These are phyloP conservation scores for Macaria notata DNA, from an alignment of 2,888 invertebrate genomes.

Conservation along the genomic window DNA sequence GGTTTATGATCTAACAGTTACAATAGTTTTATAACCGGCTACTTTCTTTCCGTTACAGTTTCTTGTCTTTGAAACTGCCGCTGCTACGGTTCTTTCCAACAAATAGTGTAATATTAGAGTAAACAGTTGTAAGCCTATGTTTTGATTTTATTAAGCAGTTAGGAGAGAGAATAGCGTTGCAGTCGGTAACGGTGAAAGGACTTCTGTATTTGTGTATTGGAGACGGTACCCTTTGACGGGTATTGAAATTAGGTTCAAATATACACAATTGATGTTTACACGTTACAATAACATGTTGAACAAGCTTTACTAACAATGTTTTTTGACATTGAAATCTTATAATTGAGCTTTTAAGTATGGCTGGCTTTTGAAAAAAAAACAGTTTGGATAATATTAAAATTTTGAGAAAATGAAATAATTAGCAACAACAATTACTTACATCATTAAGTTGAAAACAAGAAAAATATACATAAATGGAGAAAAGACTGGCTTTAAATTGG, in stretches of 20 bases:
- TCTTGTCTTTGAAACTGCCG: conserved; percentile 25
- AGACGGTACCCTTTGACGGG: not conserved
- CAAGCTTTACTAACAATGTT: no score
- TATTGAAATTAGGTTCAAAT: not conserved
- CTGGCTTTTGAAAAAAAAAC: no score
- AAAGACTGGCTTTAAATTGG: no score
- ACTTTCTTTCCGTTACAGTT: conserved; percentile 42
- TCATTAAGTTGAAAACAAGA: no score
- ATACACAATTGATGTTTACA: no score
- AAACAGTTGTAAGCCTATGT: conserved; percentile 11
- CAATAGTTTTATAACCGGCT: conserved; percentile 42
- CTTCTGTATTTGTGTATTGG: conserved; percentile 5
- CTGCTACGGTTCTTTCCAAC: conserved; percentile 13
- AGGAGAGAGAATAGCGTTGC: not conserved
- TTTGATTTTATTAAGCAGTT: conserved; percentile 24
- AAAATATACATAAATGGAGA: no score
- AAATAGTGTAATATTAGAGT: not conserved
- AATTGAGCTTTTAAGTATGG: no score
- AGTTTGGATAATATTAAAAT: no score
- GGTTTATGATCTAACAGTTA: conserved; percentile 38
- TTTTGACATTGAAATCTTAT: no score
- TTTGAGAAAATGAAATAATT: no score
- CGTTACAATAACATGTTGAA: no score
- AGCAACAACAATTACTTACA: no score
- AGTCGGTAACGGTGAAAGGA: not conserved